phyloP scores from a whole-genome alignment of 2,888 invertebrate species.

The Pogonocherus hispidulus region DNA sequence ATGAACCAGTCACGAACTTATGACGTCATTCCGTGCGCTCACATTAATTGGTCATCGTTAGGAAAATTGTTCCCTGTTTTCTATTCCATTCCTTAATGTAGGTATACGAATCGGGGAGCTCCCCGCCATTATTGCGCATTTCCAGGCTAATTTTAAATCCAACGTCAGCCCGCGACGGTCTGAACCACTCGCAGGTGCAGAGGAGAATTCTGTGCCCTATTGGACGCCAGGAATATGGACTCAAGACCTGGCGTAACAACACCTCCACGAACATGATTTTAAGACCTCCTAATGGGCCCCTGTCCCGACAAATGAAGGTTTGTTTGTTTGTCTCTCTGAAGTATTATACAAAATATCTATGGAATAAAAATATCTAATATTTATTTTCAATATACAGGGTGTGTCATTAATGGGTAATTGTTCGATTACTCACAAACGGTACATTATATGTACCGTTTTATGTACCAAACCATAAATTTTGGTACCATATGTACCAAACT shows the following conservation, averaged over 20 bases:
- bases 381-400: too few species aligned
- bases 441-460: too few species aligned
- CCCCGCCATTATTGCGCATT: slow-evolving; percentile 26
- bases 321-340: too few species aligned
- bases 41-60: slow-evolving; percentile 37
- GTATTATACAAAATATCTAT: too few species aligned
- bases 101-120: slow-evolving; percentile 20
- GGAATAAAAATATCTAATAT: too few species aligned
- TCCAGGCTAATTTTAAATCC: slow-evolving; percentile 34
- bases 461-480: too few species aligned
- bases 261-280: too few species aligned
- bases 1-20: slow-evolving; percentile 49
- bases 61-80: slow-evolving; percentile 25
- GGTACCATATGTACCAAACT: too few species aligned
- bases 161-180: slow-evolving; percentile 17
- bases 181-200: neutral
- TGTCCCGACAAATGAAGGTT: too few species aligned
- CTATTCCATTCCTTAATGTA: slow-evolving; percentile 10
- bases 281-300: too few species aligned
- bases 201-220: neutral
- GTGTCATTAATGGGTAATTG: too few species aligned
- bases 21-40: slow-evolving; percentile 43
- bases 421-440: too few species aligned
- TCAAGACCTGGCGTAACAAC: neutral
- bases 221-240: neutral